A percentile compares a stretch with the other conserved stretches of the same genome.
Evolutionary conservation across 2,888 invertebrate genomes (phyloP).

Genomic region (Malthinus flaveolus): DNA sequence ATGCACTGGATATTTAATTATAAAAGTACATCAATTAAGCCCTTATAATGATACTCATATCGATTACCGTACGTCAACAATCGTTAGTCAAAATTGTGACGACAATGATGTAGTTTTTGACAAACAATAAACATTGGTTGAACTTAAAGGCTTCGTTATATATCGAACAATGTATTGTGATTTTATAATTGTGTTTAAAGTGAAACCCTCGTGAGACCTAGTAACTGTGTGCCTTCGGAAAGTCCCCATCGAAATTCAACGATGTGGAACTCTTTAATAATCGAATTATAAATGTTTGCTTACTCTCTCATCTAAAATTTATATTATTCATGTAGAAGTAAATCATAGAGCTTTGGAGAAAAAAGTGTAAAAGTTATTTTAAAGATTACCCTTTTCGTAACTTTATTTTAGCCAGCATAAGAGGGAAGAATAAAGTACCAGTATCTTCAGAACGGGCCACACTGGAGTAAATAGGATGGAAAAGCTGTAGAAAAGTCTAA

Average conservation of each 20-base stretch:
- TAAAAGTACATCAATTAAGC: too few relatives aligned
- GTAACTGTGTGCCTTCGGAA: conserved; percentile 21
- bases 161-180: conserved; percentile 42
- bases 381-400: too few relatives aligned
- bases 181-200: conserved; percentile 46
- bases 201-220: conserved; percentile 40
- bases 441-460: too few relatives aligned
- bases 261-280: conserved; percentile 44
- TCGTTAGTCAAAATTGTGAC: conserved; percentile 14
- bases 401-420: too few relatives aligned
- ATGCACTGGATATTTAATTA: too few relatives aligned
- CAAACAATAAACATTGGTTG: conserved; percentile 33
- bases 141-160: conserved; percentile 40
- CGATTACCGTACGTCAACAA: conserved; percentile 27
- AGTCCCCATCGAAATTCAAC: conserved; percentile 25
- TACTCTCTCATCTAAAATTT: conserved; percentile 9
- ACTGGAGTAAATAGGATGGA: too few relatives aligned
- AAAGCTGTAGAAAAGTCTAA: too few relatives aligned
- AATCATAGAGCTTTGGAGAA: too few relatives aligned
- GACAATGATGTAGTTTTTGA: conserved; percentile 24
- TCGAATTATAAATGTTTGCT: conserved; percentile 41
- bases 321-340: too few relatives aligned
- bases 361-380: too few relatives aligned
- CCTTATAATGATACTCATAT: neutral
- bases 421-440: too few relatives aligned